Conservation (phyloP, 2,888 invertebrate genomes). For the Dioctria rufipes region DNA sequence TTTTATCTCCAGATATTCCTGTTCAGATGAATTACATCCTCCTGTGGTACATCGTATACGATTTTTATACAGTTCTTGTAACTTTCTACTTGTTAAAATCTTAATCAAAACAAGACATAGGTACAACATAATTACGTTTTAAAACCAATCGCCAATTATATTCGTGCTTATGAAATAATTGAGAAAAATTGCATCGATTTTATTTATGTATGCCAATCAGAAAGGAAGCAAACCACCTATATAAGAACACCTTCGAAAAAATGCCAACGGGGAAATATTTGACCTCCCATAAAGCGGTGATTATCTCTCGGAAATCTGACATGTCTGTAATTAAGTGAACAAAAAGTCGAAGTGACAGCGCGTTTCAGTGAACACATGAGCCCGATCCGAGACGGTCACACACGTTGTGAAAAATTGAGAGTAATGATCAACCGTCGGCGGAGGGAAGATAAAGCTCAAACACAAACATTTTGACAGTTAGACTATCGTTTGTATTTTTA, state of each 20-base stretch:
- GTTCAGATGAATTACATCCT: too few species aligned
- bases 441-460: slow-evolving; percentile 54
- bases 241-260: background rate
- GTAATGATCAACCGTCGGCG: slow-evolving; percentile 37
- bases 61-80: too few species aligned
- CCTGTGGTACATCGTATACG: too few species aligned
- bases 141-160: too few species aligned
- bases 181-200: too few species aligned
- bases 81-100: too few species aligned
- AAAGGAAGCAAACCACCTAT: too few species aligned
- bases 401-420: slow-evolving; percentile 51
- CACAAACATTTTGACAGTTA: slow-evolving; percentile 59
- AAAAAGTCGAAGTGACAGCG: slow-evolving; percentile 57
- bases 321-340: slow-evolving; percentile 56
- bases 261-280: slow-evolving; percentile 35
- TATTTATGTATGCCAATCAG: too few species aligned
- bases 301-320: slow-evolving; percentile 52
- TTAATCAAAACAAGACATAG: too few species aligned
- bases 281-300: slow-evolving; percentile 47
- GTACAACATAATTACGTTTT: too few species aligned
- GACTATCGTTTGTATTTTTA: slow-evolving; percentile 53
- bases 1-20: too few species aligned
- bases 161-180: too few species aligned
- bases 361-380: slow-evolving; percentile 55
- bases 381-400: slow-evolving; percentile 37